Conservation (phyloP, 2,797 vertebrate genomes). For the Danionella dracula region DNA sequence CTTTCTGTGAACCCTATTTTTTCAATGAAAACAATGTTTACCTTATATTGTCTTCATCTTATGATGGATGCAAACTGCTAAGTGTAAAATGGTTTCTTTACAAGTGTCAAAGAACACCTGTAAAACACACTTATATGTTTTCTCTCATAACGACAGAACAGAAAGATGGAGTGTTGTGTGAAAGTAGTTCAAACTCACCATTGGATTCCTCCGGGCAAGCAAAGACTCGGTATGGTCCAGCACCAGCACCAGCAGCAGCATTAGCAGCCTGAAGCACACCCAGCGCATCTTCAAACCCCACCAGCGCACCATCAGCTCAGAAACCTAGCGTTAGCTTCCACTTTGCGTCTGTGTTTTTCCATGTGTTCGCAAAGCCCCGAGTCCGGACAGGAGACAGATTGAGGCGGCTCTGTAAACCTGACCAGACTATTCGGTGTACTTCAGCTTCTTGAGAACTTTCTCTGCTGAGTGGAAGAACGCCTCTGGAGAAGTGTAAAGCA, state of each 20-base stretch:
- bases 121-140: too few species aligned
- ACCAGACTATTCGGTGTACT: neutral
- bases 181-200: constrained; percentile 24
- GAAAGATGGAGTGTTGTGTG: too few species aligned
- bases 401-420: neutral
- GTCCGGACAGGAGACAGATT: constrained; percentile 1
- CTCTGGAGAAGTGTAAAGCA: constrained; percentile 15
- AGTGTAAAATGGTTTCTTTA: too few species aligned
- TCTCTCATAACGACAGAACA: too few species aligned
- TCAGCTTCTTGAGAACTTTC: constrained; percentile 30
- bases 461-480: constrained; percentile 8
- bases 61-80: too few species aligned
- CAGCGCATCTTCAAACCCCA: constrained; percentile 4
- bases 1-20: too few species aligned
- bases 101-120: too few species aligned
- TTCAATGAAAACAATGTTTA: too few species aligned
- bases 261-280: neutral
- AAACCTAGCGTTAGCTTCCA: neutral
- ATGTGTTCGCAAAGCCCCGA: neutral
- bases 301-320: neutral
- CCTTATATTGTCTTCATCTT: too few species aligned
- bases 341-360: neutral
- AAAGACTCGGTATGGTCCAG: neutral
- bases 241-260: constrained; percentile 13
- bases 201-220: constrained; percentile 20